phyloP scores from a whole-genome alignment of 2,888 invertebrate species.

The Sminthurides aquaticus region DNA sequence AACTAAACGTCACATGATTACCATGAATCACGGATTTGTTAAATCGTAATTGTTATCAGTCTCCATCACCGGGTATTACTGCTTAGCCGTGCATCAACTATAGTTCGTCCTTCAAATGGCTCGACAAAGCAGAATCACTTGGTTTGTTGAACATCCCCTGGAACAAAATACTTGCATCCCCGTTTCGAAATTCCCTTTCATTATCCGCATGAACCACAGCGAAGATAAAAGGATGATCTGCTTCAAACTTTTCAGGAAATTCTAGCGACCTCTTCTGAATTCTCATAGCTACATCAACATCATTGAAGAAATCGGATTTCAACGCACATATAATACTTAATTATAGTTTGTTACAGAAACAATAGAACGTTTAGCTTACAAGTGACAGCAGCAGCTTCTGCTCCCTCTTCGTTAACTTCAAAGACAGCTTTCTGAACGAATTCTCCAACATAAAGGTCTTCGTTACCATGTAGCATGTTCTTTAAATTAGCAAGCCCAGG shows the following conservation, averaged over 20 bases:
- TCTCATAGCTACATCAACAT: not conserved
- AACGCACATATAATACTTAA: not conserved
- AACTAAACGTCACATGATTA: no score
- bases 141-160: slow-evolving; percentile 10
- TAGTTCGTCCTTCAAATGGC: no score
- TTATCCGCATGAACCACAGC: slow-evolving; percentile 4
- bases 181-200: not conserved
- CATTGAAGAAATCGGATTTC: slow-evolving; percentile 1
- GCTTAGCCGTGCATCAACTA: no score
- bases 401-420: slow-evolving; percentile 79
- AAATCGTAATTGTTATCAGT: no score
- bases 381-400: slow-evolving; percentile 75
- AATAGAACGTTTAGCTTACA: no score
- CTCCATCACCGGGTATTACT: no score
- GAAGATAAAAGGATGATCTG: slow-evolving; percentile 17
- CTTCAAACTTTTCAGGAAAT: slow-evolving; percentile 10
- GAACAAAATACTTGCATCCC: slow-evolving; percentile 5
- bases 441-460: slow-evolving; percentile 63
- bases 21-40: no score
- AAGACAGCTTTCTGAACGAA: slow-evolving; percentile 77
- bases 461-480: slow-evolving; percentile 43
- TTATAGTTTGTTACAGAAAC: no score
- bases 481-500: not conserved
- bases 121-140: not conserved
- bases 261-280: not conserved